phyloP scores from a whole-genome alignment of 2,888 invertebrate genomes.

The Thymelicus lineola region DNA sequence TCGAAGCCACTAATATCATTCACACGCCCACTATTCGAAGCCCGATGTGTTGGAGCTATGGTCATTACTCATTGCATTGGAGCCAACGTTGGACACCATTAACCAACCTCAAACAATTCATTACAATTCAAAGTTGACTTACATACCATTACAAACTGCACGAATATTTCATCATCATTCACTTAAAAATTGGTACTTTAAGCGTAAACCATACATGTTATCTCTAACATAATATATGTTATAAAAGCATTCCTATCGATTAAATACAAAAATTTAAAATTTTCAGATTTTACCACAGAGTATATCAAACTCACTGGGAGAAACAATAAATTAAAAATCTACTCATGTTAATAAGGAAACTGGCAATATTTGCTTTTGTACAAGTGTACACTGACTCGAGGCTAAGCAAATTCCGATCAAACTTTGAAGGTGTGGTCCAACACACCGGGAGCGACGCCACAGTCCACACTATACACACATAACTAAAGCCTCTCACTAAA shows the following conservation, averaged over 20 bases:
- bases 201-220: background rate
- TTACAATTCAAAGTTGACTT: too few relatives aligned
- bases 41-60: slow-evolving; percentile 18
- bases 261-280: too few relatives aligned
- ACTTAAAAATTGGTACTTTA: background rate
- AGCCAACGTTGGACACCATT: background rate
- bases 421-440: slow-evolving; percentile 38
- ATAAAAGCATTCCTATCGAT: too few relatives aligned
- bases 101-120: background rate
- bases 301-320: background rate
- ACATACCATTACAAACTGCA: too few relatives aligned
- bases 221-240: background rate
- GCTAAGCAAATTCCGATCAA: slow-evolving; percentile 44
- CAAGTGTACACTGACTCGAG: background rate
- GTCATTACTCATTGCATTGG: background rate
- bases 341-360: too few relatives aligned
- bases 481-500: slow-evolving; percentile 69
- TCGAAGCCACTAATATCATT: slow-evolving; percentile 16
- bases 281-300: background rate
- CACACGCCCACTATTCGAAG: slow-evolving; percentile 9
- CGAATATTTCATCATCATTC: too few relatives aligned
- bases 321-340: background rate
- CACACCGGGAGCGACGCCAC: slow-evolving; percentile 40
- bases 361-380: background rate
- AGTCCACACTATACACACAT: slow-evolving; percentile 46